Evolutionary conservation across 2,113 vertebrate species (phyloP).

Genomic region (Cnemophilus loriae): DNA sequence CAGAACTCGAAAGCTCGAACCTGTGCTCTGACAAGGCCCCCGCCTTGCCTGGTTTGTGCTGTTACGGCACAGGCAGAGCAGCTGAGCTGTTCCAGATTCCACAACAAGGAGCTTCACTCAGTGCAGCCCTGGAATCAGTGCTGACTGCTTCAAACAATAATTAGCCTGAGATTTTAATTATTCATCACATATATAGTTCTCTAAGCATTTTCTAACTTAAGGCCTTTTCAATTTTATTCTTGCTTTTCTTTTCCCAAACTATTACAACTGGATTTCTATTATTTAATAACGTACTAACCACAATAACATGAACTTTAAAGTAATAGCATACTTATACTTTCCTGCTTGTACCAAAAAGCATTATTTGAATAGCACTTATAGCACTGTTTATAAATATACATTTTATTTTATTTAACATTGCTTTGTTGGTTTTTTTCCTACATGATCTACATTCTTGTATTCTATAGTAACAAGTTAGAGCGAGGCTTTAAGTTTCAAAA

Average conservation of each 20-base stretch:
- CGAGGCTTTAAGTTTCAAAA: accelerated
- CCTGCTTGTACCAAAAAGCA: background rate
- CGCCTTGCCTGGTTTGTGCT: background rate
- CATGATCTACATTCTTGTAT: background rate
- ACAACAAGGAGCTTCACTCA: background rate
- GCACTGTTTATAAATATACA: background rate
- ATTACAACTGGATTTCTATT: background rate
- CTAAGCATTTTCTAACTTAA: background rate
- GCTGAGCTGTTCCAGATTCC: background rate
- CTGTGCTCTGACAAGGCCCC: background rate
- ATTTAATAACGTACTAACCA: background rate
- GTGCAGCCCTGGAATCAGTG: background rate
- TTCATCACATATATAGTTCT: background rate
- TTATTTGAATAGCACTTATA: background rate
- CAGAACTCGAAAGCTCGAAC: too few species aligned
- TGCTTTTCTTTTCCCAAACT: background rate
- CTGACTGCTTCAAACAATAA: background rate
- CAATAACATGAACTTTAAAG: background rate
- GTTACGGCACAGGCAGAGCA: background rate
- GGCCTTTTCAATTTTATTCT: background rate
- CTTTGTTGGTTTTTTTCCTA: accelerated
- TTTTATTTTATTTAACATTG: background rate
- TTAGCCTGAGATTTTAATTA: background rate
- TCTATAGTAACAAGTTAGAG: accelerated
- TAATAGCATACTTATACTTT: background rate